Conservation (phyloP, 2,888 invertebrate genomes). For the Blomia tropicalis region DNA sequence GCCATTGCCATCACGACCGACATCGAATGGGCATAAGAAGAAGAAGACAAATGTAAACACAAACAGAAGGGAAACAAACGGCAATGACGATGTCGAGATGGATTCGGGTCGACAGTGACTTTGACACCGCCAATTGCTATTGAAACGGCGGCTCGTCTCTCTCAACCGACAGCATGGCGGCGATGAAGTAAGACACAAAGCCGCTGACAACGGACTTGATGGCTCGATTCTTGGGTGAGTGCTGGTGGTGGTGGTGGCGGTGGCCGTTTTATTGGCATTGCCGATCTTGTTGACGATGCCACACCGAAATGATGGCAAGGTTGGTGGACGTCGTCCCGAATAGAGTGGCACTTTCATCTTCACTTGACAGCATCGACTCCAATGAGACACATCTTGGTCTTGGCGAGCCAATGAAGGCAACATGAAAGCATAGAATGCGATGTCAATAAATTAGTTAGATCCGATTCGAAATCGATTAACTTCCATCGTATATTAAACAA, state of each 20-base stretch:
- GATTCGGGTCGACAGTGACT: not conserved
- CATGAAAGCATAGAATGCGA: not conserved
- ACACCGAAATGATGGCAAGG: constrained; percentile 14
- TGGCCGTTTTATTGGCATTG: too few relatives aligned
- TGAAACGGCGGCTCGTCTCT: constrained; percentile 12
- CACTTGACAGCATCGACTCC: constrained; percentile 7
- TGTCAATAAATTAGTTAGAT: not conserved
- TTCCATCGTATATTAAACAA: too few relatives aligned
- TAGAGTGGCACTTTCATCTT: constrained; percentile 6
- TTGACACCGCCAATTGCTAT: constrained; percentile 14
- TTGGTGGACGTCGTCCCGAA: not conserved
- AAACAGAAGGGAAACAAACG: too few relatives aligned
- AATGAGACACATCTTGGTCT: constrained; percentile 1
- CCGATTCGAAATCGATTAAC: constrained; percentile 10
- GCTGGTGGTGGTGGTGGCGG: too few relatives aligned
- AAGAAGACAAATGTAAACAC: constrained; percentile 12
- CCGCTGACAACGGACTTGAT: not conserved
- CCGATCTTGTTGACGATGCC: too few relatives aligned
- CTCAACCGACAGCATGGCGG: not conserved
- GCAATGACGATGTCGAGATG: constrained; percentile 2
- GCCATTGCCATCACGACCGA: too few relatives aligned
- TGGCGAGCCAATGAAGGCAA: not conserved
- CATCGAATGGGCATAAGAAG: too few relatives aligned
- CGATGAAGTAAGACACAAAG: constrained; percentile 8
- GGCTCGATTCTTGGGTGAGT: too few relatives aligned